Evolutionary conservation across 2,797 vertebrate genomes (phyloP).

Genomic region (Enteromius trimaculatus): DNA sequence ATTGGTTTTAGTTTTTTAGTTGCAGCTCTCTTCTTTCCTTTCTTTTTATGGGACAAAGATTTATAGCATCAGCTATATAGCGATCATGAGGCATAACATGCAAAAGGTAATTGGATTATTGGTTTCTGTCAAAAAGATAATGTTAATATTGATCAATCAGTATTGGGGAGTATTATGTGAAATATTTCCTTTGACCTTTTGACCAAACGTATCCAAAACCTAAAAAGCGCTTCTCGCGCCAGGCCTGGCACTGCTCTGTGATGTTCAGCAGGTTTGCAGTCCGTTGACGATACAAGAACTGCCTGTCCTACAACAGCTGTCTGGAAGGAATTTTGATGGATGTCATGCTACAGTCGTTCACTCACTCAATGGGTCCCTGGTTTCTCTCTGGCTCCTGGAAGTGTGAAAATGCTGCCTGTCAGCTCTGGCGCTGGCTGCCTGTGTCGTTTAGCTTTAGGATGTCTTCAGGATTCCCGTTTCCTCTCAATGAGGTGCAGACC

Average conservation of each 20-base stretch:
- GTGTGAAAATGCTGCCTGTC: conserved; percentile 45
- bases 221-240: background rate
- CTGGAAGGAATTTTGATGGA: conserved; percentile 34
- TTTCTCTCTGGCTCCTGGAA: conserved; percentile 25
- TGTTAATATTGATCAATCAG: background rate
- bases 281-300: conserved; percentile 10
- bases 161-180: background rate
- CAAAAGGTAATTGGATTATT: background rate
- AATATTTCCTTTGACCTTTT: conserved; percentile 8
- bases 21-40: background rate
- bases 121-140: background rate
- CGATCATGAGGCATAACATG: background rate
- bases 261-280: conserved; percentile 17
- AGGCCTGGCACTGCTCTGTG: background rate
- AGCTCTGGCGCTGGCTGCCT: conserved; percentile 3
- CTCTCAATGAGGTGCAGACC: conserved; percentile 25
- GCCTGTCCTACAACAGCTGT: conserved; percentile 29
- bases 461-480: conserved; percentile 12
- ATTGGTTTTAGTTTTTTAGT: background rate
- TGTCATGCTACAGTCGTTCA: conserved; percentile 6
- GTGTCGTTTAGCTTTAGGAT: conserved; percentile 35
- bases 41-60: background rate
- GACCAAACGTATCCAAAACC: background rate
- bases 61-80: background rate
- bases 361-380: conserved; percentile 26